phyloP scores from a whole-genome alignment of 2,113 vertebrate species.

The Gavia stellata region DNA sequence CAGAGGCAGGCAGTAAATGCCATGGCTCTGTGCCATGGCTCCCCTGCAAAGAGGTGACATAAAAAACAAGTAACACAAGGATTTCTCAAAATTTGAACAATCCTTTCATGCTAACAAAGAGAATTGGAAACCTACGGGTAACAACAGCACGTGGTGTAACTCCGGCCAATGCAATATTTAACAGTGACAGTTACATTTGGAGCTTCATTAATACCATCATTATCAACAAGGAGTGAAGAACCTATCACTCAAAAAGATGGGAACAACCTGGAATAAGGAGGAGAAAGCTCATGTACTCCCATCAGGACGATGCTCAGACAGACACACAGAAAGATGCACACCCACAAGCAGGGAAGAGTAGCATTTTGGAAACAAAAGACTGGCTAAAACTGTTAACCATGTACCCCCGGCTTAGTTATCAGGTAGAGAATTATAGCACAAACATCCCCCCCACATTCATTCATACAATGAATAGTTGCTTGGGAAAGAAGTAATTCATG shows the following conservation, averaged over 20 bases:
- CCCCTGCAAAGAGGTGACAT: neutral
- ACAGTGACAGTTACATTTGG: neutral
- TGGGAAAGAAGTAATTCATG: neutral
- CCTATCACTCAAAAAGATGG: neutral
- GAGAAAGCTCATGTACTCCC: neutral
- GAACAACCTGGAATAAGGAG: neutral
- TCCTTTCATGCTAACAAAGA: neutral
- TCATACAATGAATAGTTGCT: constrained; percentile 10
- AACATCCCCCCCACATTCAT: neutral
- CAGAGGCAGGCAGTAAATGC: neutral
- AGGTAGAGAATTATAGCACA: neutral
- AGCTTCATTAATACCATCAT: neutral
- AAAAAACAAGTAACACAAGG: neutral
- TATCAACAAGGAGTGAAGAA: neutral
- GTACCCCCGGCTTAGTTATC: neutral
- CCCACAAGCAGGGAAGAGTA: neutral
- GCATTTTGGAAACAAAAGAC: neutral
- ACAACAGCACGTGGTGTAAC: neutral
- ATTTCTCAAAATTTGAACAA: neutral
- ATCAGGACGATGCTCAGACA: neutral
- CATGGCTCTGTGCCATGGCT: neutral
- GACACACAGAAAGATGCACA: neutral
- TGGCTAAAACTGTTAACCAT: neutral
- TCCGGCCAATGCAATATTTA: neutral
- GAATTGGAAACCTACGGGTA: neutral